Conservation (phyloP, 2,888 invertebrate genomes). For the Acrobasis repandana region DNA sequence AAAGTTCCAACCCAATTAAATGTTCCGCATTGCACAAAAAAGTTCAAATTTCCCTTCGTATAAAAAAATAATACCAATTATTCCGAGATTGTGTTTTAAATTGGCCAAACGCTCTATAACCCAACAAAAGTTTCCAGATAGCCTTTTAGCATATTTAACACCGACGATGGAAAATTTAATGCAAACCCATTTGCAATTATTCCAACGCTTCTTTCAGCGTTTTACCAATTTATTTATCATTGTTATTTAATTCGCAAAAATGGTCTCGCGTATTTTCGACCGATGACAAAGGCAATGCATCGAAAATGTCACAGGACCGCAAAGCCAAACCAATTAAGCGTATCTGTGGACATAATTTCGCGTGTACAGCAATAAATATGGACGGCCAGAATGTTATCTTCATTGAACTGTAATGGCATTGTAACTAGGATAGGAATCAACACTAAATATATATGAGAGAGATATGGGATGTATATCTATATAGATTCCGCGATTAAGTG, state of each 20-base stretch:
- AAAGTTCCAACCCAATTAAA: neutral
- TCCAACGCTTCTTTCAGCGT: constrained; percentile 21
- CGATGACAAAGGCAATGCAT: constrained; percentile 78
- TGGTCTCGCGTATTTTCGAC: constrained; percentile 62
- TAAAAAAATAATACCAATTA: neutral
- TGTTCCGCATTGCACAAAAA: neutral
- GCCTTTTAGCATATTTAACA: constrained; percentile 18
- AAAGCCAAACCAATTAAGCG: constrained; percentile 79
- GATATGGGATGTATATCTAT: neutral
- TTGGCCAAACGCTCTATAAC: constrained; percentile 10
- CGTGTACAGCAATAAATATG: constrained; percentile 20
- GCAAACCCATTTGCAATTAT: constrained; percentile 23
- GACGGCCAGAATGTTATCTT: constrained; percentile 7
- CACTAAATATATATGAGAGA: neutral
- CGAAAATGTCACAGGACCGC: constrained; percentile 77
- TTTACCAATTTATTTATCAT: constrained; percentile 36
- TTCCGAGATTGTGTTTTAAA: constrained; percentile 11
- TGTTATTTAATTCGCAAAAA: constrained; percentile 66
- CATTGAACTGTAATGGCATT: constrained; percentile 28
- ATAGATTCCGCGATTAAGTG: too few relatives aligned
- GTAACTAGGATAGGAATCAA: constrained; percentile 23
- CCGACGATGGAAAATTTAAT: constrained; percentile 12
- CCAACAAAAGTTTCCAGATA: constrained; percentile 4
- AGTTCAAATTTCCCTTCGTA: neutral
- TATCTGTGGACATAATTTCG: constrained; percentile 72